Evolutionary conservation across 2,797 vertebrate genomes (phyloP), one percentile per base, ranked within the genome.

Genomic region (Rhyacichthys aspro): DNA sequence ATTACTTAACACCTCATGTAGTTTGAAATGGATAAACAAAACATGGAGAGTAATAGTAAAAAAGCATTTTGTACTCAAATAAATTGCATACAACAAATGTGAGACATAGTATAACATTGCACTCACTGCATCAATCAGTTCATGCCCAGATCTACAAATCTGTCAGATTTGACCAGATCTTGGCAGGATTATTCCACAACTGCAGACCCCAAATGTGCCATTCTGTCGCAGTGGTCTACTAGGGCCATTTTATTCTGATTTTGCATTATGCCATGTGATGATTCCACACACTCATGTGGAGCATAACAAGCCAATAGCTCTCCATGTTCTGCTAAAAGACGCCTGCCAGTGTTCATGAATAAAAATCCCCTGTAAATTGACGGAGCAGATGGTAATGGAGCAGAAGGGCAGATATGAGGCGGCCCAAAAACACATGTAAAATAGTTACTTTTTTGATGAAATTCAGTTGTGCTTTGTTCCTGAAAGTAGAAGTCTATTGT

Each of bases 201-300:
- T 57, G 57, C 53, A 46, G 63, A 63, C 53, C 12, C 7, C 50
- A 39, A 60, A 28, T 3, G 0, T 36, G 58, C 18, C 19, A 71
- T 80, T 66, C 50, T 43, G 36, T 56, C 62, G 19, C 36, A 68
- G 60, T 70, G 69, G 46, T 63, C 80, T 69, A 66, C 76, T 69
- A 62, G 55, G n/a, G 42, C 9, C 33, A 17, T 70, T 76, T 80
- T 55, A 57, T 66, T 52, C 63, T 42, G 47, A 57, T 67, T 70
- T 63, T 46, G 57, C 70, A 59, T 66, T 32, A 58, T 54, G 34
- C 60, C 39, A n/a, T 14, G 10, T 49, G 54, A 63, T 60, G 48
- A 48, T 67, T 68, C 67, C 53, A 44, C 54, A 48, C 43, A n/a
- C 43, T 52, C 32, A 74, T 74, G 50, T 16, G 45, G 42, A 46